Percentiles rank a stretch among this genome's conserved stretches.
These are phyloP conservation scores for Pseudachorutes palmiensis DNA, from an alignment of 1,140 invertebrate genomes.

Conservation along the genomic window DNA sequence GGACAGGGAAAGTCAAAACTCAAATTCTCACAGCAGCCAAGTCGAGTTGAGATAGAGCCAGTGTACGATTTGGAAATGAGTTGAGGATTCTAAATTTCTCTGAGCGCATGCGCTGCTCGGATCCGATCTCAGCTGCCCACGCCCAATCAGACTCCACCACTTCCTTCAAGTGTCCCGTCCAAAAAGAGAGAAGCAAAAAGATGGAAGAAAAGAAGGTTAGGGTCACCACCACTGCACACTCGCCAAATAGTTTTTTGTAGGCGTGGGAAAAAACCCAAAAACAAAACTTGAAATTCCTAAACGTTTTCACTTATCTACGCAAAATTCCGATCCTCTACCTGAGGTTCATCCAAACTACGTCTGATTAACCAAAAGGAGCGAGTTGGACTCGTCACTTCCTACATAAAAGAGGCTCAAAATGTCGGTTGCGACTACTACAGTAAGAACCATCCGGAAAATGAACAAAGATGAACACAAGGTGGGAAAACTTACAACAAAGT, in stretches of 20 bases:
- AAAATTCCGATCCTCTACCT: slow-evolving; percentile 26
- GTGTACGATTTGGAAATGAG: neutral
- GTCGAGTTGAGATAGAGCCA: neutral
- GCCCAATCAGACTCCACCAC: slow-evolving; percentile 79
- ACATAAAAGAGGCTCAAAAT: neutral
- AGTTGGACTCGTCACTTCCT: neutral
- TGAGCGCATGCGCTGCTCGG: slow-evolving; percentile 60
- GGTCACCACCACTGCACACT: too few species aligned
- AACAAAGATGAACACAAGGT: slow-evolving; percentile 30
- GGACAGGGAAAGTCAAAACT: neutral
- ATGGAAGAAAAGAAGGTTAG: slow-evolving; percentile 6
- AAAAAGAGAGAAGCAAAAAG: neutral
- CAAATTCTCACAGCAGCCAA: neutral
- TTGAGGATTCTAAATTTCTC: slow-evolving; percentile 39
- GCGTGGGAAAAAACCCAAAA: neutral
- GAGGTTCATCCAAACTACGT: neutral
- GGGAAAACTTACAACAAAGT: slow-evolving; percentile 61
- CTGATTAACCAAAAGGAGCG: neutral
- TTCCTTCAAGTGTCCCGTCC: slow-evolving; percentile 55
- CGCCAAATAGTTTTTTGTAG: slow-evolving; percentile 15
- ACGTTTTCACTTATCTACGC: slow-evolving; percentile 22
- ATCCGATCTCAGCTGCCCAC: slow-evolving; percentile 72
- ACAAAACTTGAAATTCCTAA: too few species aligned
- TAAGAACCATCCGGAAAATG: slow-evolving; percentile 29
- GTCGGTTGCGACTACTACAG: neutral